A percentile compares a stretch with the other conserved stretches of the same genome.
Conservation (phyloP, 1,140 invertebrate species). For the Gryllus bimaculatus region DNA sequence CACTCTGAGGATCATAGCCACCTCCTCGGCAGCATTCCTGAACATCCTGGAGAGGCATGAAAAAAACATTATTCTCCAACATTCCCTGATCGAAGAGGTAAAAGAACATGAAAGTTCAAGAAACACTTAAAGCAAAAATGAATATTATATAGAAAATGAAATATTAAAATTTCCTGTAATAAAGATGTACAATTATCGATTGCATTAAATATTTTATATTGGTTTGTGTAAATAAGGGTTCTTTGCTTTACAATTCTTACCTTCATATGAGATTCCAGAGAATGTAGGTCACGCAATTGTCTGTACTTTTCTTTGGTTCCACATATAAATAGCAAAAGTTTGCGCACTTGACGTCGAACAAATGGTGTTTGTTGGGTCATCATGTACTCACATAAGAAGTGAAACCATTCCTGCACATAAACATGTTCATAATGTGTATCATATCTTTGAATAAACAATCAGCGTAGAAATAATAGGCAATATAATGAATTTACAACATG, state of each 20-base stretch:
- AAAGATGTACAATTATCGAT: not conserved
- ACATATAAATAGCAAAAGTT: conserved; percentile 85
- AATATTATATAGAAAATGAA: not conserved
- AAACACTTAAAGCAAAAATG: not conserved
- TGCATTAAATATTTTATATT: not conserved
- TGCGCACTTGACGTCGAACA: conserved; percentile 69
- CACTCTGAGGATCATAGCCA: conserved; percentile 41
- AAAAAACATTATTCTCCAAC: not conserved
- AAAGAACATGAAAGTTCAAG: not conserved
- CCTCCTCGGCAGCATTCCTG: conserved; percentile 48
- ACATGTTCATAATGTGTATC: too few species aligned
- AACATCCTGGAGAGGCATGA: conserved; percentile 37
- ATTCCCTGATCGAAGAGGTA: not conserved
- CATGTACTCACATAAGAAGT: conserved; percentile 90
- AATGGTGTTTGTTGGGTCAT: conserved; percentile 79
- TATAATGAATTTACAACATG: too few species aligned
- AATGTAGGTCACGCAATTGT: conserved; percentile 85
- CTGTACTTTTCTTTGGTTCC: conserved; percentile 94
- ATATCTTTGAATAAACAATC: too few species aligned
- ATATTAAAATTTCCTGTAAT: too few species aligned
- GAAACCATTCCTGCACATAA: conserved; percentile 52
- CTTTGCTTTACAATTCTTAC: conserved; percentile 32
- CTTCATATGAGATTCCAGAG: conserved; percentile 70
- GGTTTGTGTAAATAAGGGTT: too few species aligned
- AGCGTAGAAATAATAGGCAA: too few species aligned